Evolutionary conservation across 2,888 invertebrate species (phyloP), one percentile per base, ranked within the genome.

Genomic region (Urechis unicinctus): DNA sequence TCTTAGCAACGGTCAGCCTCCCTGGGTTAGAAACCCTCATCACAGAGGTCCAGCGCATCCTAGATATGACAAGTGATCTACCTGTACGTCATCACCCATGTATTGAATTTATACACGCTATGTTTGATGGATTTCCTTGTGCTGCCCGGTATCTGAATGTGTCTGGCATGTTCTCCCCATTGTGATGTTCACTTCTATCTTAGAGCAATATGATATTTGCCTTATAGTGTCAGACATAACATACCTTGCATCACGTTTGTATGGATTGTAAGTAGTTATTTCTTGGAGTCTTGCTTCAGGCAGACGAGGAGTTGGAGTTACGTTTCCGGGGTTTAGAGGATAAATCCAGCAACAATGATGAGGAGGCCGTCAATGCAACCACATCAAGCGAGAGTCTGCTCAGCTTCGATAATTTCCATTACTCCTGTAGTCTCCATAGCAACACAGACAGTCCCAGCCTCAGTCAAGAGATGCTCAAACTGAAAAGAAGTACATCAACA

Each of bases 41-140:
- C 42, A 59, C 61, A 21, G 72, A 72, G 61, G 68, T 70, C 24
- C 66, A 61, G 36, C n/a, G 50, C n/a, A 59, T 62, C 22, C 52
- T 62, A 6, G 49, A 55, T 22, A 44, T 42, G 21, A 43, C 61
- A 25, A 62, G 50, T 36, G 48, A 51, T n/a, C 48, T 56, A 48
- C 55, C 60, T 43, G 57, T 50, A n/a, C n/a, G n/a, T n/a, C n/a
- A n/a, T n/a, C n/a, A 48, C 6, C 41, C 29, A 25, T 2, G 17
- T 49, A 22, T 36, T 36, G 41, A 36, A 13, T 36, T 36, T 36
- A n/a, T n/a, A n/a, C n/a, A n/a, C n/a, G n/a, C n/a, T n/a, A n/a
- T n/a, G n/a, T n/a, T n/a, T n/a, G n/a, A n/a, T n/a, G n/a, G n/a
- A n/a, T n/a, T n/a, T n/a, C n/a, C n/a, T n/a, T n/a, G n/a, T n/a